Evolutionary conservation across 2,888 invertebrate species (phyloP).

Genomic region (Scaptomyza polygonia): DNA sequence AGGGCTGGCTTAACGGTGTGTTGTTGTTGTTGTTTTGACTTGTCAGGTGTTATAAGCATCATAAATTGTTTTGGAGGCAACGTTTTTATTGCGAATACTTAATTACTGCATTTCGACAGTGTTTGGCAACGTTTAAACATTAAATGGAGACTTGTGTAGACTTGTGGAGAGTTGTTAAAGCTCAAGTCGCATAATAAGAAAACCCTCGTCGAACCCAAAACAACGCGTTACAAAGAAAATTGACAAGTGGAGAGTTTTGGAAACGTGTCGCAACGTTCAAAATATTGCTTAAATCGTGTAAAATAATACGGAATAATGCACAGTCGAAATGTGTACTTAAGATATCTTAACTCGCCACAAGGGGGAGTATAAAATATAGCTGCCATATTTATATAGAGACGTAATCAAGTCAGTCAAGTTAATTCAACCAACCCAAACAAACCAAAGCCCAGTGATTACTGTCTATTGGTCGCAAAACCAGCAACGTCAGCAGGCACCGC

Average conservation of each 20-base stretch:
- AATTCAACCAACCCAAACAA: slow-evolving; percentile 46
- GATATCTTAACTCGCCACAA: slow-evolving; percentile 61
- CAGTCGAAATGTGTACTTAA: slow-evolving; percentile 68
- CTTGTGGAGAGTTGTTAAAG: no score
- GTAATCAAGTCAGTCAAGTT: slow-evolving; percentile 75
- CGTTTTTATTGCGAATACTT: slow-evolving; percentile 35
- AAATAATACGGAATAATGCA: slow-evolving; percentile 33
- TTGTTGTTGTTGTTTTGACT: no score
- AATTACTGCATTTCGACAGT: slow-evolving; percentile 37
- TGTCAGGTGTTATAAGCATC: slow-evolving; percentile 73
- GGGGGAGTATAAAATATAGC: slow-evolving; percentile 57
- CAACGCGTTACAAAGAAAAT: background rate
- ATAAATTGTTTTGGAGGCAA: slow-evolving; percentile 53
- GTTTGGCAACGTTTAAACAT: slow-evolving; percentile 8
- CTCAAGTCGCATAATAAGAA: no score
- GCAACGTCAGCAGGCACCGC: slow-evolving; percentile 16
- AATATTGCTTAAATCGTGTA: slow-evolving; percentile 72
- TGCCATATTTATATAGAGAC: slow-evolving; percentile 80
- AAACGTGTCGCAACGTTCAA: slow-evolving; percentile 49
- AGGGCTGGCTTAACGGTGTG: slow-evolving; percentile 12
- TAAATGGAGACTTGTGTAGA: background rate
- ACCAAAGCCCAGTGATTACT: slow-evolving; percentile 51
- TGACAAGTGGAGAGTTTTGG: background rate
- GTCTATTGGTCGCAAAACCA: slow-evolving; percentile 63
- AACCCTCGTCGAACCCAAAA: no score